Conservation (phyloP, 2,113 vertebrate genomes). For the Apodemus speciosus region DNA sequence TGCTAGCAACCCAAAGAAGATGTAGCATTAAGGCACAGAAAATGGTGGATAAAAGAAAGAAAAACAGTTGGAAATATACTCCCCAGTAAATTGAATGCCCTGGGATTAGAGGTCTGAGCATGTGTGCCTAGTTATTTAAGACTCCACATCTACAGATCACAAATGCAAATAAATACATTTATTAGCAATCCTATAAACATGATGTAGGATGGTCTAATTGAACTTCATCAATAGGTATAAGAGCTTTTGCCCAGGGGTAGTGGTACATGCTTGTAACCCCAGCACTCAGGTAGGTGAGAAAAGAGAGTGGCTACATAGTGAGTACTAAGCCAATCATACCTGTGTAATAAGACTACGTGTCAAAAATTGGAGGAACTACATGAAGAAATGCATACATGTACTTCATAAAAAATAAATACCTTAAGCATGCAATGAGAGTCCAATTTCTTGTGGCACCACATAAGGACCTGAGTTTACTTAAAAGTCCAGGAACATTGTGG, state of each 20-base stretch:
- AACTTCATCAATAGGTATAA: not conserved
- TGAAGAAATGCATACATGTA: not conserved
- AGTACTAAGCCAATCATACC: not conserved
- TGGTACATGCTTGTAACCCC: not conserved
- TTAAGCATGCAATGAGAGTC: not conserved
- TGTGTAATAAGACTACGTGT: not conserved
- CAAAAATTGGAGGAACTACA: not conserved
- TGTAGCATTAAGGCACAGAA: not conserved
- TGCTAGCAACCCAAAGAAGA: not conserved
- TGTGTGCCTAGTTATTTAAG: not conserved
- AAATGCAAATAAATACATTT: not conserved
- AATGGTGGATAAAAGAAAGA: not conserved
- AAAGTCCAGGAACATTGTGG: not conserved
- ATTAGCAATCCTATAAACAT: not conserved
- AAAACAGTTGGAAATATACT: not conserved
- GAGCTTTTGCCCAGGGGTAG: not conserved
- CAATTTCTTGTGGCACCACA: not conserved
- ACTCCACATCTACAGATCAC: not conserved
- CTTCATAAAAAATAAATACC: not conserved
- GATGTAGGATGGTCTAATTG: not conserved
- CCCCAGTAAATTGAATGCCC: not conserved
- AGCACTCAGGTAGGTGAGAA: not conserved
- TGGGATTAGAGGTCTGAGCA: not conserved
- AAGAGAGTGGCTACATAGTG: not conserved
- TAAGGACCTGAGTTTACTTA: not conserved